These are phyloP conservation scores for Conistra vaccinii DNA, from an alignment of 2,888 invertebrate species.

Conservation along the genomic window DNA sequence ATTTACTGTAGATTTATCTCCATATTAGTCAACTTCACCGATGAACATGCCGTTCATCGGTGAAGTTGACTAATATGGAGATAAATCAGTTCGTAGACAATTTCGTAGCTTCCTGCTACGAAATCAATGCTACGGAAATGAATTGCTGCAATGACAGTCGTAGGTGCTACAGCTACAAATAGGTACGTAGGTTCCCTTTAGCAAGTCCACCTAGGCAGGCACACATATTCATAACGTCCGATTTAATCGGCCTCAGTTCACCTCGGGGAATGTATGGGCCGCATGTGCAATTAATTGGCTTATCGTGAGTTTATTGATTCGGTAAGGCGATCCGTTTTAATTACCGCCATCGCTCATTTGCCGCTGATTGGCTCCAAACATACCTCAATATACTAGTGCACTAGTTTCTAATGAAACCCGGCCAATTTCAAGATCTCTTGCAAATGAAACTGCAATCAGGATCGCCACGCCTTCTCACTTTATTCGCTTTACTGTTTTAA, in stretches of 20 bases:
- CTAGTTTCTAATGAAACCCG: slow-evolving; percentile 65
- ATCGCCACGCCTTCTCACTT: slow-evolving; percentile 39
- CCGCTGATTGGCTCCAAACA: slow-evolving; percentile 83
- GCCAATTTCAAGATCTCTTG: slow-evolving; percentile 60
- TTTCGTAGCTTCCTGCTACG: slow-evolving; percentile 27
- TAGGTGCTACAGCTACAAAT: slow-evolving; percentile 9
- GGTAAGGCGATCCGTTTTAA: slow-evolving; percentile 90
- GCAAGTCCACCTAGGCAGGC: slow-evolving; percentile 55
- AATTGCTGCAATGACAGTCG: slow-evolving; percentile 12
- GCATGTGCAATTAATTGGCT: slow-evolving; percentile 89
- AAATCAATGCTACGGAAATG: slow-evolving; percentile 43
- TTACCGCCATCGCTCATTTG: slow-evolving; percentile 88
- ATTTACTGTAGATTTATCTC: slow-evolving; percentile 3
- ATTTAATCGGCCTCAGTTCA: slow-evolving; percentile 74
- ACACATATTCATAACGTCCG: slow-evolving; percentile 64
- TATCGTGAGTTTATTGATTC: slow-evolving; percentile 89
- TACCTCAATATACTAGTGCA: slow-evolving; percentile 60
- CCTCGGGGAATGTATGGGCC: slow-evolving; percentile 78
- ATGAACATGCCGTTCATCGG: too few relatives aligned
- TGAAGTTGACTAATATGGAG: slow-evolving; percentile 6
- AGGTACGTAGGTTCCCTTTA: slow-evolving; percentile 36
- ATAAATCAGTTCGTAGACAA: slow-evolving; percentile 26
- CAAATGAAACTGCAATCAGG: slow-evolving; percentile 33
- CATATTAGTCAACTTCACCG: too few relatives aligned
- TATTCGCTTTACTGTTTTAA: slow-evolving; percentile 64